phyloP scores from a whole-genome alignment of 2,113 vertebrate species.

The Catharus bicknelli region DNA sequence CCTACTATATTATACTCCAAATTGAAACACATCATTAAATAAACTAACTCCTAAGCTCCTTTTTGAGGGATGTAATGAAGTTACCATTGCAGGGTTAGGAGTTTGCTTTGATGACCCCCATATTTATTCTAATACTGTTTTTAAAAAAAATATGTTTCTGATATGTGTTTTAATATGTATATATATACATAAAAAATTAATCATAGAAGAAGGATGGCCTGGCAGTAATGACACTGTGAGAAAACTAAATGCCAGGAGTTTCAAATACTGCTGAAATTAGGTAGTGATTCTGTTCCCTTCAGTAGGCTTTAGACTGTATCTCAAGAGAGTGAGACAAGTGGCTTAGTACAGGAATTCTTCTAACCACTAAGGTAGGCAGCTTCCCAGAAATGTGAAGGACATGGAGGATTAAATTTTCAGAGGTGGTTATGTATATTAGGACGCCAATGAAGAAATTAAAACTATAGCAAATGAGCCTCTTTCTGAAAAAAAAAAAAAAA shows the following conservation, averaged over 20 bases:
- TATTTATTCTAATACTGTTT: not conserved
- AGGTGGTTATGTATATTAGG: not conserved
- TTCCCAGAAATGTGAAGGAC: not conserved
- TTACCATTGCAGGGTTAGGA: not conserved
- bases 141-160: fast-evolving
- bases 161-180: not conserved
- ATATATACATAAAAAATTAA: not conserved
- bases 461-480: not conserved
- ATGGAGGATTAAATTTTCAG: not conserved
- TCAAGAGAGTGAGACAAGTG: not conserved
- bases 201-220: not conserved
- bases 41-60: not conserved
- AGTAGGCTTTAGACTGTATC: not conserved
- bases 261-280: not conserved
- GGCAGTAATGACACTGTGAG: not conserved
- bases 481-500: not conserved
- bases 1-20: not conserved
- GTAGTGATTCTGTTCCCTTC: not conserved
- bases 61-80: not conserved
- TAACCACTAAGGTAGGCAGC: not conserved
- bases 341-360: not conserved
- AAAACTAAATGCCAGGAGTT: not conserved
- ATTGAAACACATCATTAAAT: not conserved
- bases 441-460: not conserved
- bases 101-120: not conserved